Evolutionary conservation across 2,888 invertebrate genomes (phyloP).

Genomic region (Euphydryas editha): DNA sequence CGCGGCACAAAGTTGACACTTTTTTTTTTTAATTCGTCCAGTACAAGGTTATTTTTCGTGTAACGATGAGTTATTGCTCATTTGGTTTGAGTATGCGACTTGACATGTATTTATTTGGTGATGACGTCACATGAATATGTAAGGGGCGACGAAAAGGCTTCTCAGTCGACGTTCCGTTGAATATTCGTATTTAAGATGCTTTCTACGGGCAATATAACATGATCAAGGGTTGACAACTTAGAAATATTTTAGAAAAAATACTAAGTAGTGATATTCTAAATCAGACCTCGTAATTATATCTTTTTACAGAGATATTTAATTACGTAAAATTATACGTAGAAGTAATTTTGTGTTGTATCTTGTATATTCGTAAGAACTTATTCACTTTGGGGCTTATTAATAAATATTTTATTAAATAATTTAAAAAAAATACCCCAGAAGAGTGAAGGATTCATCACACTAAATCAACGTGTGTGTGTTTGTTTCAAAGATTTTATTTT

Average conservation of each 20-base stretch:
- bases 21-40: slow-evolving; percentile 46
- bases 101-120: slow-evolving; percentile 36
- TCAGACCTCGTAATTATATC: no score
- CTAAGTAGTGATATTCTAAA: no score
- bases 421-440: no score
- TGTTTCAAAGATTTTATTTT: no score
- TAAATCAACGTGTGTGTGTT: no score
- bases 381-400: no score
- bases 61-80: slow-evolving; percentile 46
- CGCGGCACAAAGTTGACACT: slow-evolving; percentile 72
- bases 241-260: background rate
- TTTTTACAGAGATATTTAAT: no score
- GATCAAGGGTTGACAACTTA: background rate
- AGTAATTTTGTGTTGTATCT: no score
- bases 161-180: background rate
- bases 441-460: no score
- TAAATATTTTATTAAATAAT: no score
- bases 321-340: no score
- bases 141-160: slow-evolving; percentile 7
- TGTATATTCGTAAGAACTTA: no score
- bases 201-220: background rate
- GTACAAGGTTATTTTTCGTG: slow-evolving; percentile 43
- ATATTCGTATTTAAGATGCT: background rate
- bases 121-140: slow-evolving; percentile 20
- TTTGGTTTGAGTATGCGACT: slow-evolving; percentile 29